Base-by-base conservation (phyloP, 2,888 invertebrate genomes). In the Parelbella ahira region DNA sequence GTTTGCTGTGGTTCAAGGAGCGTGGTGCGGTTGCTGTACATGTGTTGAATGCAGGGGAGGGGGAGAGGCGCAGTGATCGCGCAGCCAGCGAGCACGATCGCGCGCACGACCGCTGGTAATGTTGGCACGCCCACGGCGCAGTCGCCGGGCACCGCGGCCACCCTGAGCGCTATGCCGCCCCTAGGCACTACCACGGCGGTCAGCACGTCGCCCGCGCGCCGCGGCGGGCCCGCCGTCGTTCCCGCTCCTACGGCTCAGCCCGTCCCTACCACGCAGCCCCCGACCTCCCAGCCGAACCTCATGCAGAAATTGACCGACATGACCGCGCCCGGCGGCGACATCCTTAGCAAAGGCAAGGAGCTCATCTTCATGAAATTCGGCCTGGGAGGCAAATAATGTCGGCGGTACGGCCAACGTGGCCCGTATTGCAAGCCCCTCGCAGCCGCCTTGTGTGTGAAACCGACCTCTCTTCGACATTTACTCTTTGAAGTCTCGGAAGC, bases 331-430 rank as follows among this genome's bases (percentile, higher is more conserved):
- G 96, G 96, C 51, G 95, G 95, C 62, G 96, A 96, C 73, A 95
- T 96, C 58, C 90, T 96, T 61, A 95, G 96, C 69, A 96, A 96
- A 83, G 96, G 96, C 67, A 96, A 97, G 88, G 96, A 96, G 89
- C 92, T 96, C 56, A 95, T 96, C 77, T 96, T 97, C 84, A 96
- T 96, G 93, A 95, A 95, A 88, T 97, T 97, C 80, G 96, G 96
- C 56, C 90, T 96, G 60, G 94, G 94, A 67, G 93, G 93, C 68
- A 91, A 91, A 91, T 91, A 91, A 90, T 83, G 76, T 55, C 67
- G 75, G 79, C 63, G 63, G 51, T 47, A 54, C 62, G 79, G 82
- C 74, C 69, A 60, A 52, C 57, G 52, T 47, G 63, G 61, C 60
- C 63, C 50, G 52, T 7, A 6, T 10, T 5, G 32, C 44, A 28